A percentile compares a stretch with the other conserved stretches of the same genome.
Conservation (phyloP, 2,888 invertebrate species). For the Papilio demoleus region DNA sequence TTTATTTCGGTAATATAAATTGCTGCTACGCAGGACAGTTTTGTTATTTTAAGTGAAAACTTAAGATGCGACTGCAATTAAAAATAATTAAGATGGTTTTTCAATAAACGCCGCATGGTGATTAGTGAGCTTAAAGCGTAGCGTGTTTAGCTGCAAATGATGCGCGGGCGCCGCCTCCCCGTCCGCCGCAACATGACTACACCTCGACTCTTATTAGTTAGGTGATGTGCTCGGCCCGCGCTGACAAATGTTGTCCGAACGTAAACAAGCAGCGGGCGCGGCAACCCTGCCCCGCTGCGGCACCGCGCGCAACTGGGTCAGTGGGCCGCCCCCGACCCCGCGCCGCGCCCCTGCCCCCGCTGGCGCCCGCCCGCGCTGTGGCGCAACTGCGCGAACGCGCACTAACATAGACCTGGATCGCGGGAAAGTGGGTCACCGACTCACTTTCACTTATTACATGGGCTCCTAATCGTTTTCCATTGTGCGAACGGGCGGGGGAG, state of each 20-base stretch:
- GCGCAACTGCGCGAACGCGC: constrained; percentile 83
- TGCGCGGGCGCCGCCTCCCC: constrained; percentile 3
- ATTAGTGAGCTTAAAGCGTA: background rate
- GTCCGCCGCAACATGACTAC: constrained; percentile 15
- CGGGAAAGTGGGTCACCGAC: constrained; percentile 95
- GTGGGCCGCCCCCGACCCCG: constrained; percentile 88
- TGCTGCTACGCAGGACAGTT: background rate
- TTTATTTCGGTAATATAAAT: background rate
- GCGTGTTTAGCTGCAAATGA: background rate
- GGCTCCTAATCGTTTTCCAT: constrained; percentile 89
- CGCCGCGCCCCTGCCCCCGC: constrained; percentile 60
- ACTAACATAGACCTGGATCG: constrained; percentile 97
- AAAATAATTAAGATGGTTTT: background rate
- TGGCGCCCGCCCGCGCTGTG: constrained; percentile 83
- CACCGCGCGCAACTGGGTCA: constrained; percentile 91
- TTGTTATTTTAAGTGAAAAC: background rate
- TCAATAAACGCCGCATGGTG: too few species aligned
- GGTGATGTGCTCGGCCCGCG: constrained; percentile 51
- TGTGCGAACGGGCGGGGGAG: constrained; percentile 85
- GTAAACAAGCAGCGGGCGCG: constrained; percentile 77
- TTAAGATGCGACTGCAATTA: background rate
- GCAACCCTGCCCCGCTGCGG: constrained; percentile 85
- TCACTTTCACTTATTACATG: constrained; percentile 95
- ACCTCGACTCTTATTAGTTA: constrained; percentile 8
- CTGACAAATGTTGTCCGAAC: constrained; percentile 67